Base-by-base conservation (phyloP, 2,113 vertebrate genomes). In the Perognathus longimembris region DNA sequence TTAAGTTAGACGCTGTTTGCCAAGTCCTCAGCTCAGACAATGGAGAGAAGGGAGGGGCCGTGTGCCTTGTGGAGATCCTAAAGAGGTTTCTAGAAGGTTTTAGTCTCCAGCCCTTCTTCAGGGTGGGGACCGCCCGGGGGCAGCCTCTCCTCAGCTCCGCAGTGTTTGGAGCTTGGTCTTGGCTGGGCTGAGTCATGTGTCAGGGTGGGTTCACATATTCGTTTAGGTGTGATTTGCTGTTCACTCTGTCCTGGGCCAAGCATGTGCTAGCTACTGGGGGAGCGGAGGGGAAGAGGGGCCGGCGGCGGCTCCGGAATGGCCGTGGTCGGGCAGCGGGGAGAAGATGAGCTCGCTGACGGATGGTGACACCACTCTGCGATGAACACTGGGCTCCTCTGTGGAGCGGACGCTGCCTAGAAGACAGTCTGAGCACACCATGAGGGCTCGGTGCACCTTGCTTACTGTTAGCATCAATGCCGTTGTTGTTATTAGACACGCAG, bases 401-500 rank as follows among this genome's bases (percentile, higher is more conserved):
- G 32, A 63, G 74, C 14, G 17, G 50, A 54, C 50, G 66, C 28
- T 69, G 42, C 80, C 79, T 36, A 95, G 86, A 93, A 87, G 89
- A 92, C 91, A 28, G 71, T 93, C 80, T 92, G 91, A 95, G 89
- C 84, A 81, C 78, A 87, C 9, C 76, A 73, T 64, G 88, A 96
- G 45, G 42, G 63, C 67, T 95, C 86, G 80, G 32, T 93, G 59
- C 79, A 26, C 69, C 95, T 90, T 85, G 90, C 94, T 95, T 92
- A 79, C 90, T 90, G 63, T 88, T 78, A 76, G 78, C 82, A 90
- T 93, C 82, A 67, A 93, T 93, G 75, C 86, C 93, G 95, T 96
- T 64, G 90, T 92, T 89, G 73, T 94, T 92, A 94, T 92, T 91
- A 80, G 92, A 83, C 38, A 66, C 28, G 24, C 77, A 89, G 85